Evolutionary conservation across 1,140 invertebrate species (phyloP).

Genomic region (Octopus bimaculoides): DNA sequence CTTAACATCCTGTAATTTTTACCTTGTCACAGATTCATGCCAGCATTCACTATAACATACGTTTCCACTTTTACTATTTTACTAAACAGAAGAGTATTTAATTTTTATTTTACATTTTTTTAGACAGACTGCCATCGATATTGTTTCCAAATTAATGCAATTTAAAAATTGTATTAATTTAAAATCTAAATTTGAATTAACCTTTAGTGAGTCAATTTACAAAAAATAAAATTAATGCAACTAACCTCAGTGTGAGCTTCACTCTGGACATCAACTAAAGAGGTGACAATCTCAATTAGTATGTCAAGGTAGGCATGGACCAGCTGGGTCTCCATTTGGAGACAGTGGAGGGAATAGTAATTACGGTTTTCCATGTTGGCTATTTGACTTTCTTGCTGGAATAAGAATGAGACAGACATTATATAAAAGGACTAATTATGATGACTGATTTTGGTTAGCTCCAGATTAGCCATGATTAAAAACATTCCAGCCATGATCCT

Average conservation of each 20-base stretch:
- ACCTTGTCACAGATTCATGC: too few species aligned
- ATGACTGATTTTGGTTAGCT: too few species aligned
- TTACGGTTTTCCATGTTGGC: conserved; percentile 70
- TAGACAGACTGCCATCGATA: background rate
- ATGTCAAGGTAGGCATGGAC: conserved; percentile 70
- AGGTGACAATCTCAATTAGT: conserved; percentile 65
- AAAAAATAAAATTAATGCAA: background rate
- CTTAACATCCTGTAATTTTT: too few species aligned
- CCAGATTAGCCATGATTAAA: too few species aligned
- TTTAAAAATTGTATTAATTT: background rate
- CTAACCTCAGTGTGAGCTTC: conserved; percentile 67
- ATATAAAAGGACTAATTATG: too few species aligned
- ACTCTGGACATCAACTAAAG: conserved; percentile 65
- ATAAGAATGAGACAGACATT: background rate
- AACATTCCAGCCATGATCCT: too few species aligned
- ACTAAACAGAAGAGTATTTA: too few species aligned
- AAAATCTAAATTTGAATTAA: background rate
- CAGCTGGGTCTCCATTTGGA: conserved; percentile 72
- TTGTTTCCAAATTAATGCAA: background rate
- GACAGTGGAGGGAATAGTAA: conserved; percentile 70
- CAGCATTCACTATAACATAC: too few species aligned
- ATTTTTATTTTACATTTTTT: too few species aligned
- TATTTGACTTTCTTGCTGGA: conserved; percentile 68
- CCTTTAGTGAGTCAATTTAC: too few species aligned
- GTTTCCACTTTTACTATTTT: too few species aligned